Evolutionary conservation across 1,140 invertebrate genomes (phyloP).

Genomic region (Drosophila parvula): DNA sequence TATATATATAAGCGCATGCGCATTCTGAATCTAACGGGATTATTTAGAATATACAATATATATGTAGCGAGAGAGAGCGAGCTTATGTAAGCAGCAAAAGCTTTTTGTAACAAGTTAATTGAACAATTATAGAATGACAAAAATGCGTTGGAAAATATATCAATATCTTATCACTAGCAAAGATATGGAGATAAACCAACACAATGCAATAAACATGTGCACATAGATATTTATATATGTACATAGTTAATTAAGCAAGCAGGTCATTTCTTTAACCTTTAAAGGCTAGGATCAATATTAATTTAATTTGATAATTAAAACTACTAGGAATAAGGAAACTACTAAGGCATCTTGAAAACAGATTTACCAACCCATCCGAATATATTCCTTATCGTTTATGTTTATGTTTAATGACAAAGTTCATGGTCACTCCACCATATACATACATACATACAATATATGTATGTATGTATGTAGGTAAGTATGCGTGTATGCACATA

Average conservation of each 20-base stretch:
- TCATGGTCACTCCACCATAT: conserved; percentile 2
- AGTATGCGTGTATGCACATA: background rate
- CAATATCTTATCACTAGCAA: conserved; percentile 1
- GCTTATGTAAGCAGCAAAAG: conserved; percentile 8
- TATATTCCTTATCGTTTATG: background rate
- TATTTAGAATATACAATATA: no score
- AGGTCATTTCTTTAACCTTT: background rate
- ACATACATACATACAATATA: background rate
- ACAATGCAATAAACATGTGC: background rate
- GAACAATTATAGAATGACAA: conserved; percentile 2
- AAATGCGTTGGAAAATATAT: conserved; percentile 6
- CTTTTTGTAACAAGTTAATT: conserved; percentile 11
- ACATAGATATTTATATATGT: background rate
- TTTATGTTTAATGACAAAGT: conserved; percentile 17
- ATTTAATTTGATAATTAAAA: background rate
- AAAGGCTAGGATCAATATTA: no score
- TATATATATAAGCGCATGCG: background rate
- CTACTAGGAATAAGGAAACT: background rate
- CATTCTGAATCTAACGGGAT: no score
- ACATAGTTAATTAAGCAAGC: background rate
- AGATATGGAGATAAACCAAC: background rate
- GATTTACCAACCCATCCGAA: background rate
- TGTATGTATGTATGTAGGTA: background rate
- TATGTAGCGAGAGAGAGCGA: background rate
- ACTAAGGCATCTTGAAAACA: background rate